Base-by-base conservation (phyloP, 2,113 vertebrate species). In the Aepyceros melampus region DNA sequence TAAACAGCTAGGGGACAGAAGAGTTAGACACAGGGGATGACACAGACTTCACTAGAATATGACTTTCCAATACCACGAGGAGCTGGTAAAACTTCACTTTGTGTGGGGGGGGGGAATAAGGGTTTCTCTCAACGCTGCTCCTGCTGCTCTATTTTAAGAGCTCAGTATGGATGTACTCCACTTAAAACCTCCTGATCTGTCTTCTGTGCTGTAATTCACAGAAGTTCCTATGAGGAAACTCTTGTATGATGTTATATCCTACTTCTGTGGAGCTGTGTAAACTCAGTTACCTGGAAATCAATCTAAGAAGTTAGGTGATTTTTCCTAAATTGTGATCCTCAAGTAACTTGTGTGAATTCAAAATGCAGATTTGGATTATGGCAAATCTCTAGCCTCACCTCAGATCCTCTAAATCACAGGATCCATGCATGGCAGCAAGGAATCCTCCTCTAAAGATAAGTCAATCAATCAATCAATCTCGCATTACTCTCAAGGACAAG, bases 301-400 rank as follows among this genome's bases (percentile, higher is more conserved):
- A 60, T 25, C 25, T 78, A 87, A 86, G 7, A 95, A 85, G 51
- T 67, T 89, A 83, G 55, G 12, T 87, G 33, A 36, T 27, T 29
- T 87, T 53, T 96, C 14, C 17, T 62, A 60, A 87, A 71, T 45
- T 94, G 55, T 71, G 31, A 92, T 33, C 33, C 27, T 71, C 17
- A 43, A 15, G 82, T 23, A 81, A 85, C 4, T 21, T 82, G 16
- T 33, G 21, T 83, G 17, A 87, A 55, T 85, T 88, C 85, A 82
- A 97, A 96, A 67, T 47, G 25, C 4, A 86, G 43, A 60, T 95
- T 91, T 31, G 13, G 21, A 83, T 83, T 40, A 3, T 19, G 87
- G 11, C 4, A 92, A 36, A 36, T 43, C 29, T 5, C 27, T 81
- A 4, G 14, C 14, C 29, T 89, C 3, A 36, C 5, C 21, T 36